phyloP scores from a whole-genome alignment of 2,888 invertebrate genomes.

The Athalia rosae region DNA sequence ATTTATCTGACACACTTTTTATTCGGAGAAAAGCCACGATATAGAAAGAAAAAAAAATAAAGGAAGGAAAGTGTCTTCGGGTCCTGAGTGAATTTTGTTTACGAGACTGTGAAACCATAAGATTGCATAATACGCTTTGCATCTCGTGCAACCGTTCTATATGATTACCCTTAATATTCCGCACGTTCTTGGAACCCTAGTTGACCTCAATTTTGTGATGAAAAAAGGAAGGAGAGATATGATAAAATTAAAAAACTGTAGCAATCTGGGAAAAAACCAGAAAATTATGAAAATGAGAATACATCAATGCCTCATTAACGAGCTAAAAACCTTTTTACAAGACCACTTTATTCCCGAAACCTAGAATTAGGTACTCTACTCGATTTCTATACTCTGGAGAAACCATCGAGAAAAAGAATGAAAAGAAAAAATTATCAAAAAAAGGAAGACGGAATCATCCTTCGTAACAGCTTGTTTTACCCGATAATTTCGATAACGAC shows the following conservation, averaged over 20 bases:
- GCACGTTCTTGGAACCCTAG: conserved; percentile 38
- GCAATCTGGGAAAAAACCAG: background rate
- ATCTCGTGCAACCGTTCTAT: conserved; percentile 1
- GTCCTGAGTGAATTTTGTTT: too few relatives aligned
- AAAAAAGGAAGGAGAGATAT: background rate
- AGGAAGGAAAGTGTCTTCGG: background rate
- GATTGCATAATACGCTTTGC: background rate
- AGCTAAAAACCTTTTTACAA: conserved; percentile 55
- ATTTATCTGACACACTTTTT: too few relatives aligned
- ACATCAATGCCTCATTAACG: conserved; percentile 61
- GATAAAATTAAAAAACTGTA: background rate
- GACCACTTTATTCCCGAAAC: conserved; percentile 54
- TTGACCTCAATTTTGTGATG: conserved; percentile 24
- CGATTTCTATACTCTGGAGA: background rate
- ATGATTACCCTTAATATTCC: background rate
- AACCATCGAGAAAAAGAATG: background rate
- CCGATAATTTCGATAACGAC: conserved; percentile 56
- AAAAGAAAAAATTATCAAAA: background rate
- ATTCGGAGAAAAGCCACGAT: background rate
- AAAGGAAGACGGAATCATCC: conserved; percentile 45
- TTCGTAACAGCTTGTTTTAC: conserved; percentile 51
- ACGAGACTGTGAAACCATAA: background rate
- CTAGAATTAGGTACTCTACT: conserved; percentile 52
- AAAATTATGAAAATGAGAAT: conserved; percentile 62
- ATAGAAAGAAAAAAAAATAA: background rate